phyloP scores from a whole-genome alignment of 2,888 invertebrate species.

The Shargacucullia verbasci region DNA sequence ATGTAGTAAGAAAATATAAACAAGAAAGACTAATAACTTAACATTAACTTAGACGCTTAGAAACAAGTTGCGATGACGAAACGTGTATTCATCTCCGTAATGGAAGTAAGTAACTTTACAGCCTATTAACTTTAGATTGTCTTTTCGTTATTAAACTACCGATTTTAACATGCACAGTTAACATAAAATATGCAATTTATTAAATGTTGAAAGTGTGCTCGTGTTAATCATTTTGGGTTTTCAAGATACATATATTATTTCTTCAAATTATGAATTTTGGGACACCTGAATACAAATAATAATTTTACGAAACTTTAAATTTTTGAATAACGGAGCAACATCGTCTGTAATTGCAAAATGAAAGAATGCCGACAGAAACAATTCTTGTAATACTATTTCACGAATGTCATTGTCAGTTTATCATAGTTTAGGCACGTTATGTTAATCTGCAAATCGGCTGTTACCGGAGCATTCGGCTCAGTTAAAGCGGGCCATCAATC shows the following conservation, averaged over 20 bases:
- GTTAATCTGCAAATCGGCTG: conserved; percentile 38
- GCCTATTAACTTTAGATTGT: conserved; percentile 48
- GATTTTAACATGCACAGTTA: conserved; percentile 36
- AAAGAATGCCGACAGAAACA: conserved; percentile 28
- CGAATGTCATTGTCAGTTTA: conserved; percentile 32
- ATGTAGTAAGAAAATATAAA: conserved; percentile 54
- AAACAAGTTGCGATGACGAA: conserved; percentile 45
- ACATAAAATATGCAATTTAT: conserved; percentile 21
- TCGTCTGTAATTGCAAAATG: conserved; percentile 13
- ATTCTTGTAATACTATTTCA: conserved; percentile 20
- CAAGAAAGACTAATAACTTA: conserved; percentile 56
- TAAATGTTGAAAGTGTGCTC: conserved; percentile 26
- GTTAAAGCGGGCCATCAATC: conserved; percentile 51
- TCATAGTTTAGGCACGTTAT: conserved; percentile 34
- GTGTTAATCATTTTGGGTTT: conserved; percentile 25
- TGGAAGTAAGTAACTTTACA: conserved; percentile 45
- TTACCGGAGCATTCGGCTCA: conserved; percentile 17
- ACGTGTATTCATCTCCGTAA: conserved; percentile 36
- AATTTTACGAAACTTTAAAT: conserved; percentile 30
- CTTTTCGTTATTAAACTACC: conserved; percentile 45
- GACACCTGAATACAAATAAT: conserved; percentile 30
- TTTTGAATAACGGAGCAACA: conserved; percentile 33
- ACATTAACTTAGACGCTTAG: conserved; percentile 43
- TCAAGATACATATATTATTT: conserved; percentile 32
- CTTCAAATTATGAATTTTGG: conserved; percentile 28